Evolutionary conservation across 2,797 vertebrate species (phyloP).

Genomic region (Phrynocephalus guinanensis): DNA sequence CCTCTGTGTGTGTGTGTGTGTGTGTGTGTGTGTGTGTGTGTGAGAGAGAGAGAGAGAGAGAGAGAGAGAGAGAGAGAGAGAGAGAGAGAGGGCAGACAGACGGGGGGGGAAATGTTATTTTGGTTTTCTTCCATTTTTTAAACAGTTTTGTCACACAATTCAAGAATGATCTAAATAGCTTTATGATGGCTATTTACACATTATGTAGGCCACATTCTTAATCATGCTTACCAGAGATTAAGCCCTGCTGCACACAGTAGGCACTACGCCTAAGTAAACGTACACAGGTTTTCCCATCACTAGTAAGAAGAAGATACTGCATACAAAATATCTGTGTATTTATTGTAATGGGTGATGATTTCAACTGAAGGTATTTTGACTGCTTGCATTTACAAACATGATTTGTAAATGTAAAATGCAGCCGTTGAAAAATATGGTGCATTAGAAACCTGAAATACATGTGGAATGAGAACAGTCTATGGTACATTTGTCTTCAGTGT

Average conservation of each 20-base stretch:
- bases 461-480: not conserved
- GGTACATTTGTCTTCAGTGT: not conserved
- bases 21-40: too few relatives aligned
- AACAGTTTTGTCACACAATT: not conserved
- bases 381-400: not conserved
- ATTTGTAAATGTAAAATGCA: not conserved
- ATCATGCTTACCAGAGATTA: not conserved
- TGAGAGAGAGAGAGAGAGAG: too few relatives aligned
- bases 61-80: not conserved
- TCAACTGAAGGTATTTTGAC: not conserved
- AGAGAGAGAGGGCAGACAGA: not conserved
- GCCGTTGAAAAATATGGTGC: not conserved
- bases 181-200: not conserved
- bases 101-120: not conserved
- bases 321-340: not conserved
- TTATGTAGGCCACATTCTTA: not conserved
- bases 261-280: not conserved
- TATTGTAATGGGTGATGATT: not conserved
- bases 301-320: not conserved
- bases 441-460: not conserved
- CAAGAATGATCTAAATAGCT: not conserved
- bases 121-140: not conserved
- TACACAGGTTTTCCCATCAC: not conserved
- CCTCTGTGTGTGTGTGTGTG: too few relatives aligned
- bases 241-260: not conserved